phyloP scores from a whole-genome alignment of 1,140 invertebrate species.

The Drosophila jambulina region DNA sequence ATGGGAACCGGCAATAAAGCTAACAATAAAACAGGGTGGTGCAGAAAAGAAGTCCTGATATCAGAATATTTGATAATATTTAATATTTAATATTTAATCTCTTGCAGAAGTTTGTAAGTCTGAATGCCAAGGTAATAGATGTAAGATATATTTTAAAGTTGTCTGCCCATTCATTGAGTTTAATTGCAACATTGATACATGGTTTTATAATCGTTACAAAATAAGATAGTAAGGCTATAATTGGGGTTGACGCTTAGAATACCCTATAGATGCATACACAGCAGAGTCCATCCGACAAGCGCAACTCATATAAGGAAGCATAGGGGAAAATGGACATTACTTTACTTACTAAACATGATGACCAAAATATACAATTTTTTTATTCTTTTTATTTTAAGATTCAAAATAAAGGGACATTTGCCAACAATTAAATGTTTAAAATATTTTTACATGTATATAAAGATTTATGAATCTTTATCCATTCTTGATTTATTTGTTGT shows the following conservation, averaged over 20 bases:
- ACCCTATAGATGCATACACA: not conserved
- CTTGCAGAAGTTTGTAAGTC: too few species aligned
- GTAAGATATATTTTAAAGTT: not conserved
- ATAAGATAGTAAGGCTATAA: not conserved
- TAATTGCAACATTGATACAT: not conserved
- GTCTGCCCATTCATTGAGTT: not conserved
- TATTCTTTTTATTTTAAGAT: too few species aligned
- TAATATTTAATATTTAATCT: too few species aligned
- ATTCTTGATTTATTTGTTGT: too few species aligned
- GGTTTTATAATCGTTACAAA: not conserved
- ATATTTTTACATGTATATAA: too few species aligned
- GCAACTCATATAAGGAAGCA: not conserved
- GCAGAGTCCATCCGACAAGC: not conserved
- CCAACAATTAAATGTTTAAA: too few species aligned
- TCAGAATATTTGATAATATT: too few species aligned
- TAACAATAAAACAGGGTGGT: constrained; percentile 30
- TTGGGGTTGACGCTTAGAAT: not conserved
- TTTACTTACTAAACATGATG: too few species aligned
- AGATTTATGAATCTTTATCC: too few species aligned
- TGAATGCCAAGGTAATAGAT: not conserved
- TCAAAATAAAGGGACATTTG: too few species aligned
- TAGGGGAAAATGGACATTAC: too few species aligned
- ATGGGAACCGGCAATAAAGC: constrained; percentile 18
- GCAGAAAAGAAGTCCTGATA: not conserved
- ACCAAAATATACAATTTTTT: too few species aligned